These are phyloP conservation scores for Nannospalax galili DNA, from an alignment of 2,113 vertebrate genomes.

Conservation along the genomic window DNA sequence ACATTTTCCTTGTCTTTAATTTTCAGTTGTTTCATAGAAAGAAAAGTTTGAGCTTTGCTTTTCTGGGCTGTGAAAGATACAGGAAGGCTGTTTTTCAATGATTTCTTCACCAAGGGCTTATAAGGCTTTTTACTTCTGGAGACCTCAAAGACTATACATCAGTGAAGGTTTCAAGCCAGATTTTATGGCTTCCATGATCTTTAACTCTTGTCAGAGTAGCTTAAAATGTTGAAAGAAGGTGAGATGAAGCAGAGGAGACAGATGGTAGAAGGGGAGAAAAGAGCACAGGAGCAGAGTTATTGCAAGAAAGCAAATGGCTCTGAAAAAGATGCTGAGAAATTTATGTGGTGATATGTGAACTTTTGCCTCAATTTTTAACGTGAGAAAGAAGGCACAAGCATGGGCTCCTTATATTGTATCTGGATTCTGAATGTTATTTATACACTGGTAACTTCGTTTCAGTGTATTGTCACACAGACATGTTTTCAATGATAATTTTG, in stretches of 20 bases:
- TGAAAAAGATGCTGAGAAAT: constrained; percentile 11
- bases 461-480: neutral
- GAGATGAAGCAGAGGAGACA: constrained; percentile 55
- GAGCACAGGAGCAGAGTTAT: constrained; percentile 36
- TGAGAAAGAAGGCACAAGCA: neutral
- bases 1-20: constrained; percentile 16
- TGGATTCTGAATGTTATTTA: neutral
- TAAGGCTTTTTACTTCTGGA: constrained; percentile 52
- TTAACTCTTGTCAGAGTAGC: constrained; percentile 57
- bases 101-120: constrained; percentile 31
- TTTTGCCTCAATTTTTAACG: constrained; percentile 33
- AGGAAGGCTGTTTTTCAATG: constrained; percentile 34
- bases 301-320: constrained; percentile 9
- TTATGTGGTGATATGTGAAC: neutral
- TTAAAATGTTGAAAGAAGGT: constrained; percentile 74
- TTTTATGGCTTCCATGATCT: constrained; percentile 70
- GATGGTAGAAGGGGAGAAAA: constrained; percentile 36
- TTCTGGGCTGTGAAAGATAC: constrained; percentile 26
- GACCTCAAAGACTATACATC: constrained; percentile 59
- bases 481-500: neutral
- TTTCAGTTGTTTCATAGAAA: constrained; percentile 27
- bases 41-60: constrained; percentile 42
- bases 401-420: neutral
- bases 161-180: constrained; percentile 57
- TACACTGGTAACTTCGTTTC: neutral